These are phyloP conservation scores for Pheosia gnoma DNA, from an alignment of 2,888 invertebrate genomes.

Conservation along the genomic window DNA sequence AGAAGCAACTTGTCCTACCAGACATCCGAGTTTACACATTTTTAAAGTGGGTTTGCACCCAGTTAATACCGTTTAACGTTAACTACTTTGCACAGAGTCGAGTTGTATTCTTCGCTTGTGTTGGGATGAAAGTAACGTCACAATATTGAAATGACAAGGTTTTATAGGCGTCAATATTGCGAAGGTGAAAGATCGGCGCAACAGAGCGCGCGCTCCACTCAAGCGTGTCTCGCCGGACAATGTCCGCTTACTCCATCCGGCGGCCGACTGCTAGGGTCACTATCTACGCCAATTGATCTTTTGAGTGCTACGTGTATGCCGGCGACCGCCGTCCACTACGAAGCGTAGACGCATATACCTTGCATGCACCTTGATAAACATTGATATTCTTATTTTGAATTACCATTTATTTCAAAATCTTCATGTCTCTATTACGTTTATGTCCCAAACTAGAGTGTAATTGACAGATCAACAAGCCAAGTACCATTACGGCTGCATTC, in stretches of 20 bases:
- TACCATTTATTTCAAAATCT: too few species aligned
- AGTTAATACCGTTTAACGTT: slow-evolving; percentile 48
- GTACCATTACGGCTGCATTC: too few species aligned
- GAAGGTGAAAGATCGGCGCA: slow-evolving; percentile 82
- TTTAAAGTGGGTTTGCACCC: slow-evolving; percentile 73
- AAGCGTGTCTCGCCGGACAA: slow-evolving; percentile 78
- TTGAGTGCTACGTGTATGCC: too few species aligned
- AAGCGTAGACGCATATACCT: too few species aligned
- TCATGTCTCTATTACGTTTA: too few species aligned
- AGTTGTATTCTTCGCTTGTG: slow-evolving; percentile 75
- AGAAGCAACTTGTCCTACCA: slow-evolving; percentile 59
- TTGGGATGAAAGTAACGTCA: slow-evolving; percentile 81
- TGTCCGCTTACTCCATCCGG: slow-evolving; percentile 80
- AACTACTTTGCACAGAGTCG: slow-evolving; percentile 57
- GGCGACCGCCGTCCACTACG: too few species aligned
- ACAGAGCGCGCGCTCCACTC: slow-evolving; percentile 75
- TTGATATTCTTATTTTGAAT: too few species aligned
- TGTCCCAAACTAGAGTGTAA: too few species aligned
- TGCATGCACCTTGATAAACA: too few species aligned
- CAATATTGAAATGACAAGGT: slow-evolving; percentile 79
- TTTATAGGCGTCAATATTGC: slow-evolving; percentile 83
- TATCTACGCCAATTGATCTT: background rate
- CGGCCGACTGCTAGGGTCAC: slow-evolving; percentile 54
- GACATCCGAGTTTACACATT: slow-evolving; percentile 69
- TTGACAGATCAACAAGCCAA: too few species aligned